These are phyloP conservation scores for Uromys caudimaculatus DNA, from an alignment of 2,797 vertebrate species.

Conservation along the genomic window DNA sequence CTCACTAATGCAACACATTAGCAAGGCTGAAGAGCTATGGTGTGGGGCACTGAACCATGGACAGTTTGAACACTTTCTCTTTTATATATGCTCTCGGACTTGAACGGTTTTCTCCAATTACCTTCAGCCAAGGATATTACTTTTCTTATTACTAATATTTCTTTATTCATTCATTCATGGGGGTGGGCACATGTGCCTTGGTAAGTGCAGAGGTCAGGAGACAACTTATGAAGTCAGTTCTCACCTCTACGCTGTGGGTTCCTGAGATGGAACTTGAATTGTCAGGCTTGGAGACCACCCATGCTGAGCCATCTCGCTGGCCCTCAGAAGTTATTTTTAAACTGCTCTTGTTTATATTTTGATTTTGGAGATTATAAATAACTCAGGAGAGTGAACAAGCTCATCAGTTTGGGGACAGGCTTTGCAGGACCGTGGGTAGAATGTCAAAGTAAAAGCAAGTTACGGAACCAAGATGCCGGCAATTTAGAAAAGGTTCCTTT, in stretches of 20 bases:
- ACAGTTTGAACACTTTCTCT: neutral
- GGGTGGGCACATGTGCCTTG: neutral
- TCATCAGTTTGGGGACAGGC: neutral
- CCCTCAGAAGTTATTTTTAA: neutral
- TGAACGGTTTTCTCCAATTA: neutral
- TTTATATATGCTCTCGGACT: neutral
- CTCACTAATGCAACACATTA: slow-evolving; percentile 33
- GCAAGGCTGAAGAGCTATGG: neutral
- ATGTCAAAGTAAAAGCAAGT: neutral
- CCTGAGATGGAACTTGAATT: neutral
- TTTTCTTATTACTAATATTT: neutral
- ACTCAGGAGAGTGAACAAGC: neutral
- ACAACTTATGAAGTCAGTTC: neutral
- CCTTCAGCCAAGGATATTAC: neutral
- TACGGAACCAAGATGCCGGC: neutral
- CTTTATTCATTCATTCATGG: neutral
- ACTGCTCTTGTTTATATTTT: neutral
- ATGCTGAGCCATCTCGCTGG: neutral
- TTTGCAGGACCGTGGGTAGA: neutral
- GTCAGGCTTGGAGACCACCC: neutral
- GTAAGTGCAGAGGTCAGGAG: neutral
- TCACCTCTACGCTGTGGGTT: neutral
- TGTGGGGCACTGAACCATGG: neutral
- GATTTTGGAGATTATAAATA: slow-evolving; percentile 47
- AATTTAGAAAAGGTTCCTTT: slow-evolving; percentile 4